phyloP scores from a whole-genome alignment of 2,113 vertebrate species.

The Mugil cephalus region DNA sequence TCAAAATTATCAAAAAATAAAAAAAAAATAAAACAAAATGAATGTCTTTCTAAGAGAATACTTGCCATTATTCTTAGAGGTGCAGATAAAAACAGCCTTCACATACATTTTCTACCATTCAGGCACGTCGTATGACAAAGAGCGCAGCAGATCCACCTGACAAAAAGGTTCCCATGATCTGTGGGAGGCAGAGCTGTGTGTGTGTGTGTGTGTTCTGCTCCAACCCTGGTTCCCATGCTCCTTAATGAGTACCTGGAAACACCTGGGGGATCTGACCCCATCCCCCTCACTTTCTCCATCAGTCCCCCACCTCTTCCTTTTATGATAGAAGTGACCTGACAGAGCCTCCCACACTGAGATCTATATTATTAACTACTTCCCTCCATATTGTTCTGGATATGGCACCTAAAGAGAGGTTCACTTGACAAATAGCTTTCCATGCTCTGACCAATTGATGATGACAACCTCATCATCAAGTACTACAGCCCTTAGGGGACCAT shows the following conservation, averaged over 20 bases:
- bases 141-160: neutral
- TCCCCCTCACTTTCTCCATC: neutral
- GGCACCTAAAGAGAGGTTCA: neutral
- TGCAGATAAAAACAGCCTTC: neutral
- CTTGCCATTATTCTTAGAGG: neutral
- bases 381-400: neutral
- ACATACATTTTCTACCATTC: neutral
- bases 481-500: too few relatives aligned
- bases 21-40: too few relatives aligned
- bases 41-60: too few relatives aligned
- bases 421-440: too few relatives aligned
- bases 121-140: neutral
- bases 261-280: constrained; percentile 41
- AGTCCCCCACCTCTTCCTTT: neutral
- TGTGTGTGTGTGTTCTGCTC: neutral
- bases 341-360: neutral
- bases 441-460: neutral
- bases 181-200: neutral
- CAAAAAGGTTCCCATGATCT: neutral
- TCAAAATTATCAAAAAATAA: neutral
- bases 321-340: constrained; percentile 21
- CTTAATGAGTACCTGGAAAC: constrained; percentile 50
- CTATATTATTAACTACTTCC: neutral
- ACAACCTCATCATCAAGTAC: too few relatives aligned
- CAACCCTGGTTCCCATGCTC: constrained; percentile 37